Base-by-base conservation (phyloP, 2,113 vertebrate genomes). In the Leptocoma aspasia region DNA sequence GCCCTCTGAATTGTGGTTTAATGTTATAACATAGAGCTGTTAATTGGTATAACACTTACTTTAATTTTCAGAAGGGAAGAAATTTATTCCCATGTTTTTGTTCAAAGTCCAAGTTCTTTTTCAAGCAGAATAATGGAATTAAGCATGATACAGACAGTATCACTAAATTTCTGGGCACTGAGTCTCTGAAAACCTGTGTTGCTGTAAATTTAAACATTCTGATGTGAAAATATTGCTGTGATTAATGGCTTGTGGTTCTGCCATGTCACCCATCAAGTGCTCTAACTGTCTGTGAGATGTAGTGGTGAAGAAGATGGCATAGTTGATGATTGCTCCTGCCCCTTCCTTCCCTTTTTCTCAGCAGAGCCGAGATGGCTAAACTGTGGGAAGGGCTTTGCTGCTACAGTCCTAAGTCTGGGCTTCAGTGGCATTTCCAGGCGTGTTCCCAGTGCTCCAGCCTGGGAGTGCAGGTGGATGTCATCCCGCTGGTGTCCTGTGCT, bases 331-430 rank as follows among this genome's bases (percentile, higher is more conserved):
- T 70, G 64, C 82, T 44, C 60, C 47, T 87, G 41, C 92, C 82
- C 56, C 83, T 95, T 96, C 96, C 94, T 95, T 97, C 94, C 96
- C 56, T 86, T 94, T 94, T 90, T 77, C 45, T 82, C 71, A 86
- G 54, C 63, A 80, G 39, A 60, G 71, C 52, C 28, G 60, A 81
- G 53, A 14, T 86, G 76, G 52, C 86, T 71, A 10, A 88, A 31
- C 52, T 52, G 44, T 68, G 76, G 59, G 66, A 59, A 83, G 39
- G 42, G 11, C 52, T 28, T 9, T 39, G 56, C 76, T 81, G 42
- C 60, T 52, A 0, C 9, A 2, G 0, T 59, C 24, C 24, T 6
- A 1, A 28, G 20, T 24, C 18, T 61, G 71, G 24, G 50, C 45
- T 89, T 61, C 27, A 26, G 52, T 66, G 86, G 15, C 64, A 9